Percentiles rank a stretch among this genome's conserved stretches.
Conservation (phyloP, 64 coral and sea anemone genomes). For the Montipora sp. region DNA sequence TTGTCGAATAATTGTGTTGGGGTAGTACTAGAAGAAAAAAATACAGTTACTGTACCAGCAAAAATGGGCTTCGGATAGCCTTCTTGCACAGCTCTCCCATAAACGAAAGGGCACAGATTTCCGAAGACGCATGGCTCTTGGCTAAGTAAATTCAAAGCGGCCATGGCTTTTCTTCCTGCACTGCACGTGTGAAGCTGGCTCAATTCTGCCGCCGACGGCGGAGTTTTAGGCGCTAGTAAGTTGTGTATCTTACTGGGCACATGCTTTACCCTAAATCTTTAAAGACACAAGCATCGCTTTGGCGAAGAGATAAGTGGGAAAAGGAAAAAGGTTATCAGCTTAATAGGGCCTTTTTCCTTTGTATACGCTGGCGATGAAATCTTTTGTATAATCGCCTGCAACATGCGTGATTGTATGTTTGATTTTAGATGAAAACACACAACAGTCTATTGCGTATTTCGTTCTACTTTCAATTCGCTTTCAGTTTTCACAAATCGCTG, state of each 20-base stretch:
- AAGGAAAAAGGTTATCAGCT: slow-evolving; percentile 92
- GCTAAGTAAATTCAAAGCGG: slow-evolving; percentile 17
- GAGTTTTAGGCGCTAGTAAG: slow-evolving; percentile 16
- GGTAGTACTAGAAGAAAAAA: slow-evolving; percentile 26
- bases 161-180: not conserved
- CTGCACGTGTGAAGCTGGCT: not conserved
- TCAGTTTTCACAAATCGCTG: not conserved
- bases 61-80: slow-evolving; percentile 12
- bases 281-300: slow-evolving; percentile 89
- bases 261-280: slow-evolving; percentile 80
- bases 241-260: slow-evolving; percentile 77
- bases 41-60: slow-evolving; percentile 62
- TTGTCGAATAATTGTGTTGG: not conserved
- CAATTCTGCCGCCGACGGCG: not conserved
- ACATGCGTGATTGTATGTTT: slow-evolving; percentile 72
- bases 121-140: slow-evolving; percentile 72
- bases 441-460: slow-evolving; percentile 84
- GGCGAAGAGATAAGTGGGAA: slow-evolving; percentile 82
- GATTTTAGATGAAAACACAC: slow-evolving; percentile 86
- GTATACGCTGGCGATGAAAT: slow-evolving; percentile 95
- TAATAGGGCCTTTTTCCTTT: slow-evolving; percentile 80
- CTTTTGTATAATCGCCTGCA: slow-evolving; percentile 85
- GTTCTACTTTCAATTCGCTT: slow-evolving; percentile 75
- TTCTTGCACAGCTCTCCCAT: slow-evolving; percentile 14
- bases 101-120: slow-evolving; percentile 68